phyloP scores from a whole-genome alignment of 2,797 vertebrate species.

The Cryptoblepharus egeriae region DNA sequence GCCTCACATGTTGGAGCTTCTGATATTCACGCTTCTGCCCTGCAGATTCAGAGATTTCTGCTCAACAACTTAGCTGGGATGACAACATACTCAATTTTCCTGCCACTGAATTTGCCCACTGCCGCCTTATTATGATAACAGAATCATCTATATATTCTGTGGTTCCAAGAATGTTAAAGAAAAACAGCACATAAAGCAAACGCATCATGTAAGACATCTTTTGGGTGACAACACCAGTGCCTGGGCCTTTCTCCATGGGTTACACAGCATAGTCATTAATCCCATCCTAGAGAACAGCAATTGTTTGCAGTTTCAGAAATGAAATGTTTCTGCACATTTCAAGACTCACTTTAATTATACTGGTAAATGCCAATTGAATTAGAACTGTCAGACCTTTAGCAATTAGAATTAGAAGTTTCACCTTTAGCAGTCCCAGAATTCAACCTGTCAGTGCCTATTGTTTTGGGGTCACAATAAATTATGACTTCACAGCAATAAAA shows the following conservation, averaged over 20 bases:
- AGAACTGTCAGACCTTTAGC: too few species aligned
- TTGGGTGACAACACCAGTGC: not conserved
- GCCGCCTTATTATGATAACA: not conserved
- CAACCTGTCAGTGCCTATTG: constrained; percentile 64
- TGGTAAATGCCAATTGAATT: too few species aligned
- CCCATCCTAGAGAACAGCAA: not conserved
- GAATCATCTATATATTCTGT: not conserved
- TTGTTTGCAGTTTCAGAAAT: constrained; percentile 11
- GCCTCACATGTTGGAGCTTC: not conserved
- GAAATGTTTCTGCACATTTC: not conserved
- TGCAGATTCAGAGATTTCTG: not conserved
- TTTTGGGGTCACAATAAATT: constrained; percentile 72
- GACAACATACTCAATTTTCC: not conserved
- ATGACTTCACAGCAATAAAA: constrained; percentile 66
- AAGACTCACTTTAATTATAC: constrained; percentile 28
- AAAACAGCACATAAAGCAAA: not conserved
- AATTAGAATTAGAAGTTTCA: too few species aligned
- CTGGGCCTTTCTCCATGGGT: not conserved
- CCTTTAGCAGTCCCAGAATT: constrained; percentile 51
- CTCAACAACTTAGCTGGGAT: not conserved
- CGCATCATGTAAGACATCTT: not conserved
- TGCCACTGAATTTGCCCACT: not conserved
- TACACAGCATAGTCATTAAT: not conserved
- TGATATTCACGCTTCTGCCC: not conserved
- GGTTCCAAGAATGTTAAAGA: not conserved